Evolutionary conservation across 2,888 invertebrate genomes (phyloP).

Genomic region (Xestia sexstrigata): DNA sequence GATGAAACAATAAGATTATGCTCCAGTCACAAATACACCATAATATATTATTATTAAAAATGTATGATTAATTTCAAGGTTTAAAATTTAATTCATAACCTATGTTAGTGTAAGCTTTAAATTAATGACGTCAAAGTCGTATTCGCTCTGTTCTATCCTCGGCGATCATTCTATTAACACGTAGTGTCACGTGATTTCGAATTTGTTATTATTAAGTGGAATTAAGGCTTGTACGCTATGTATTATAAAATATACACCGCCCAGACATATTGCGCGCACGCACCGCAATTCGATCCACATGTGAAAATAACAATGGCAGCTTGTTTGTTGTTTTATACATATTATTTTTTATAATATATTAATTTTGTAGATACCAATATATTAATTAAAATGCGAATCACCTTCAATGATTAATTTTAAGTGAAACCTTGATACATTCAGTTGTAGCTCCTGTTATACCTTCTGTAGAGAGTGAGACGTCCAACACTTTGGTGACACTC

Average conservation of each 20-base stretch:
- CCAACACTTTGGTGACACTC: slow-evolving; percentile 72
- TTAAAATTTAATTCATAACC: slow-evolving; percentile 41
- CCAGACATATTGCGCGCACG: slow-evolving; percentile 54
- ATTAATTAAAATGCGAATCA: slow-evolving; percentile 77
- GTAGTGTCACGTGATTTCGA: slow-evolving; percentile 44
- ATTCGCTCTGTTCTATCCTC: slow-evolving; percentile 21
- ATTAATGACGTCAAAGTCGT: slow-evolving; percentile 24
- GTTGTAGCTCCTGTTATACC: slow-evolving; percentile 21
- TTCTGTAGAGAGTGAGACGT: slow-evolving; percentile 45
- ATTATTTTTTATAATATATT: slow-evolving; percentile 66
- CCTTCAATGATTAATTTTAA: slow-evolving; percentile 69
- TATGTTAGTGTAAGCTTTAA: slow-evolving; percentile 58
- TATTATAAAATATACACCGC: slow-evolving; percentile 42
- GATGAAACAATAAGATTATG: slow-evolving; percentile 25
- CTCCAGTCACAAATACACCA: slow-evolving; percentile 58
- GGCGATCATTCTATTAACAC: slow-evolving; percentile 42
- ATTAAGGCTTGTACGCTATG: slow-evolving; percentile 50
- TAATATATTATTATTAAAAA: slow-evolving; percentile 28
- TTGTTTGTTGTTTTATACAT: slow-evolving; percentile 75
- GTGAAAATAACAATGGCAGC: slow-evolving; percentile 76
- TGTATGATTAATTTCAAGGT: slow-evolving; percentile 38
- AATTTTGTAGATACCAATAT: slow-evolving; percentile 73
- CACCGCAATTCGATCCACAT: slow-evolving; percentile 45
- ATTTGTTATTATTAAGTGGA: slow-evolving; percentile 59
- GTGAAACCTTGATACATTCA: slow-evolving; percentile 42